These are phyloP conservation scores for Spodoptera picta DNA, from an alignment of 2,888 invertebrate species.

Conservation along the genomic window DNA sequence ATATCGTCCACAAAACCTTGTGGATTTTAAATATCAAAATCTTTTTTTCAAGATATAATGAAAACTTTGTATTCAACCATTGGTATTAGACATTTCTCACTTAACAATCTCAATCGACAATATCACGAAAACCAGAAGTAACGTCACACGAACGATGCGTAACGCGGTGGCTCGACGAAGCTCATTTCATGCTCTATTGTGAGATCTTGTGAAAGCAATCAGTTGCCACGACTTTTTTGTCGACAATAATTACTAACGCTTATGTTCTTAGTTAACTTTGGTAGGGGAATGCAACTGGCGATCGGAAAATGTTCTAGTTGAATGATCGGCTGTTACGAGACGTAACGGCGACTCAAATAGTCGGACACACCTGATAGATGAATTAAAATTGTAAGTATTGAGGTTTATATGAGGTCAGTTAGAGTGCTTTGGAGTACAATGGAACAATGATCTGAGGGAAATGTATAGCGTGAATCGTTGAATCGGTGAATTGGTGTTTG, in stretches of 20 bases:
- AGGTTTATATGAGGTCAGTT: constrained; percentile 5
- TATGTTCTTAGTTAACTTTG: constrained; percentile 68
- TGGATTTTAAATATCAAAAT: too few species aligned
- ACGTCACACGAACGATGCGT: constrained; percentile 70
- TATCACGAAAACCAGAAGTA: constrained; percentile 33
- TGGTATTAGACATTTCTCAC: constrained; percentile 1
- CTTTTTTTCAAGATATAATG: too few species aligned
- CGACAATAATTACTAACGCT: constrained; percentile 70
- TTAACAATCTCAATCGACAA: constrained; percentile 15
- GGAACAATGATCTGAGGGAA: constrained; percentile 1
- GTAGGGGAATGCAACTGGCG: constrained; percentile 47
- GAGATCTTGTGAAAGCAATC: constrained; percentile 81
- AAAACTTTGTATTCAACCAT: not conserved
- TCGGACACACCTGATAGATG: constrained; percentile 35
- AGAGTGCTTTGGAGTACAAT: too few species aligned
- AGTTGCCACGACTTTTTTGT: constrained; percentile 67
- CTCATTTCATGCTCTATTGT: constrained; percentile 86
- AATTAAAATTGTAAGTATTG: not conserved
- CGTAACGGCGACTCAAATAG: constrained; percentile 46
- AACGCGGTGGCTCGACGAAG: constrained; percentile 79
- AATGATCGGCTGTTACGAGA: constrained; percentile 49
- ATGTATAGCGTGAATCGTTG: too few species aligned
- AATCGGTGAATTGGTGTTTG: too few species aligned
- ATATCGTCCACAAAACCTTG: too few species aligned
- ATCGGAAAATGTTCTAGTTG: constrained; percentile 56